Percentiles rank a stretch among this genome's conserved stretches.
Conservation (phyloP, 2,113 vertebrate species). For the Myocastor coypus region DNA sequence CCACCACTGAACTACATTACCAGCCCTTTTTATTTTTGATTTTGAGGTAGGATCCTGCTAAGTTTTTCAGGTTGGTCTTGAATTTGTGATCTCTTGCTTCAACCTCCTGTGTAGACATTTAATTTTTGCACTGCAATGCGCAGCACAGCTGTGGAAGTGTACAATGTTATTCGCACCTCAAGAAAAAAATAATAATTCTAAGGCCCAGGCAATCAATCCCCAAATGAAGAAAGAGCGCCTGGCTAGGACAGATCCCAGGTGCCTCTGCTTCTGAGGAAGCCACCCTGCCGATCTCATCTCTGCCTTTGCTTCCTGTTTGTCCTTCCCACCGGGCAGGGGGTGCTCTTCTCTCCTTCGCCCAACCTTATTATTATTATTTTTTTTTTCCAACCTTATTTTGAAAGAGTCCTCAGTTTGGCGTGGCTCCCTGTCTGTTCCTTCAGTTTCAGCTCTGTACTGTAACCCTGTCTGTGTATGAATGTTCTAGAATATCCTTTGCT, state of each 20-base stretch:
- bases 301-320: not conserved
- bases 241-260: accelerated
- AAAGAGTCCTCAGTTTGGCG: not conserved
- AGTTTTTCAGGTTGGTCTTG: not conserved
- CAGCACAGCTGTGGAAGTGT: not conserved
- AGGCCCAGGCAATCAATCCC: not conserved
- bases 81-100: not conserved
- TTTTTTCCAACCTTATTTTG: not conserved
- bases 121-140: not conserved
- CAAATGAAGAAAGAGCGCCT: not conserved
- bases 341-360: not conserved
- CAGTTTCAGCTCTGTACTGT: not conserved
- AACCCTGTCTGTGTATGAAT: not conserved
- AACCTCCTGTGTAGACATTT: not conserved
- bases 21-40: not conserved
- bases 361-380: not conserved
- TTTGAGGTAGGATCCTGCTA: not conserved
- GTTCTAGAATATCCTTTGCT: not conserved
- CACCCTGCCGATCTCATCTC: not conserved
- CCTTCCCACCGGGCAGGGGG: not conserved
- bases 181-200: not conserved
- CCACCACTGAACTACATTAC: not conserved
- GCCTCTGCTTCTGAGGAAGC: not conserved
- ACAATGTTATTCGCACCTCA: not conserved
- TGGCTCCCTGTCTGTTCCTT: not conserved